Base-by-base conservation (phyloP, 1,140 invertebrate species). In the Cydia pomonella region DNA sequence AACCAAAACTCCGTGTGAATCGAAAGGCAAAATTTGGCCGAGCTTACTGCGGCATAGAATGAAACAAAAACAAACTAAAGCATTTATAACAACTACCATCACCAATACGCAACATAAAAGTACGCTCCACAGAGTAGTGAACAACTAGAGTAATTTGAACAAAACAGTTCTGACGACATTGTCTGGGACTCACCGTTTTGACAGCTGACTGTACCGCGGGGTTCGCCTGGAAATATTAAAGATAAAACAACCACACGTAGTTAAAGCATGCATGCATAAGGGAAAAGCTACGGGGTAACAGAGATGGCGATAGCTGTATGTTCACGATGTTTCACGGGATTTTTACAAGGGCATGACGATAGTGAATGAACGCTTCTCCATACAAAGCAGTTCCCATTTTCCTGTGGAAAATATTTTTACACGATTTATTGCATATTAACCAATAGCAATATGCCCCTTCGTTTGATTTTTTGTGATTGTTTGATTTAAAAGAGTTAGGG, bases 131-230 rank as follows among this genome's bases (percentile, higher is more conserved):
- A 78, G 84, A 89, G 83, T 83, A 78, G 82, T 86, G 82, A 86
- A 84, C 84, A 64, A 72, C 63, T 41, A 80, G 21, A 66, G 16
- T 29, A 66, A 66, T 29, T 69, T 29, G 1, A 41, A 69, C 64
- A 38, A 69, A 69, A 69, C 73, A 59, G 73, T 78, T 76, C 53
- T 84, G 75, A 73, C 72, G 80, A 73, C 78, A 71, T 53, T 73
- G 75, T 77, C 80, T 73, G 81, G 73, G 72, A 94, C 95, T 96
- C 94, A 97, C 96, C 90, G 96, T 95, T 94, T 97, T 97, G 59
- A 97, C 96, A 81, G 96, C 96, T 80, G 95, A 96, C 94, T 96
- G 97, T 86, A 97, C 94, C 81, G 96, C 96, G 79, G 97, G 96
- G 93, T 97, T 97, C 10, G 96, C 96, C 96, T 97, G 93, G 74